Percentiles rank a stretch among this genome's conserved stretches.
phyloP scores from a whole-genome alignment of 2,888 invertebrate genomes.

The Drosophila falleni region DNA sequence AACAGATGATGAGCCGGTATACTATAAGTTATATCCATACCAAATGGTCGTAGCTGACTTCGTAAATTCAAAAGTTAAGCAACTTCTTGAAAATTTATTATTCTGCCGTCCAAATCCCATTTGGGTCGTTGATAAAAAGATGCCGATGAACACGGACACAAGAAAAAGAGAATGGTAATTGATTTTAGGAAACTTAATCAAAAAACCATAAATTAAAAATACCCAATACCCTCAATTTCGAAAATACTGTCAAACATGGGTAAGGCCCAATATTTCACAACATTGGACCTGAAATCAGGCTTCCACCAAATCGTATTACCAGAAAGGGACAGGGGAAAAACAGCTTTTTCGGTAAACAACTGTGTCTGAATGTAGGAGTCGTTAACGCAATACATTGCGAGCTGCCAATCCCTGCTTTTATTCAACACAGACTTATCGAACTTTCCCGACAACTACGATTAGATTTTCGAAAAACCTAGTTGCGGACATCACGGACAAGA shows the following conservation, averaged over 20 bases:
- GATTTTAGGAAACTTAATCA: conserved; percentile 20
- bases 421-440: conserved; percentile 6
- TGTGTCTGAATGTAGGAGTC: conserved; percentile 1
- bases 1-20: no score
- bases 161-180: conserved; percentile 1
- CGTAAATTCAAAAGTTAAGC: no score
- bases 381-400: conserved; percentile 18
- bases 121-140: no score
- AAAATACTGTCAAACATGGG: conserved; percentile 7
- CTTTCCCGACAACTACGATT: conserved; percentile 2
- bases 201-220: conserved; percentile 10
- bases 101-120: no score
- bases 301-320: conserved; percentile 8
- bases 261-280: conserved; percentile 6
- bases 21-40: no score
- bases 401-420: background rate
- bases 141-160: conserved; percentile 8
- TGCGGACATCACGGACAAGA: background rate
- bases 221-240: conserved; percentile 12
- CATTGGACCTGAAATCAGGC: conserved; percentile 8
- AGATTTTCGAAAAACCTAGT: background rate
- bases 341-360: background rate
- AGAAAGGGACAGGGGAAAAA: conserved; percentile 8
- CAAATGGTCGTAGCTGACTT: no score
- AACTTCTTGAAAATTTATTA: no score